A percentile compares a stretch with the other conserved stretches of the same genome.
These are phyloP conservation scores for Aurelia aurita DNA, from an alignment of 30 jellyfish, hydroid and myxozoan genomes.

Conservation along the genomic window DNA sequence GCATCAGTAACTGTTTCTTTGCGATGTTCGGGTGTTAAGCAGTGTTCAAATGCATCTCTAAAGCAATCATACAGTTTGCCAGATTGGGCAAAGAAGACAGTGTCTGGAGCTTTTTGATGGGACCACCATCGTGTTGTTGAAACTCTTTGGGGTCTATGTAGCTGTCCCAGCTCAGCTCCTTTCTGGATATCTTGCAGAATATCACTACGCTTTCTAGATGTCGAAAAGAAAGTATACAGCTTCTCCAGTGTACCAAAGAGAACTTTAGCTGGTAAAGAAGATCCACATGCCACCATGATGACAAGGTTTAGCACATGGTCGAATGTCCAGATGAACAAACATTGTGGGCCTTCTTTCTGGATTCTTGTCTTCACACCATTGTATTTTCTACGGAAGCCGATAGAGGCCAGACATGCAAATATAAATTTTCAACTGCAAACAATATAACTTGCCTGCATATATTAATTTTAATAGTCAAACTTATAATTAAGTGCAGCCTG, in stretches of 20 bases:
- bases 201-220: slow-evolving; percentile 54
- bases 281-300: slow-evolving; percentile 66
- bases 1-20: slow-evolving; percentile 49
- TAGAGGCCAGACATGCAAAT: too few species aligned
- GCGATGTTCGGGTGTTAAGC: slow-evolving; percentile 24
- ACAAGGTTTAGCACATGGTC: slow-evolving; percentile 62
- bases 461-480: too few species aligned
- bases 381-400: slow-evolving; percentile 34
- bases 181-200: slow-evolving; percentile 13
- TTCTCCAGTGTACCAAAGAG: too few species aligned
- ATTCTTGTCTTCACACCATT: slow-evolving; percentile 46
- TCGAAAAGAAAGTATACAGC: slow-evolving; percentile 28
- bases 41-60: slow-evolving; percentile 30
- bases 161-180: not conserved
- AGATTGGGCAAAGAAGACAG: slow-evolving; percentile 33
- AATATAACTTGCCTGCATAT: too few species aligned
- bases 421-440: too few species aligned
- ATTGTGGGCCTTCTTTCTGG: slow-evolving; percentile 65
- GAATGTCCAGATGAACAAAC: slow-evolving; percentile 57
- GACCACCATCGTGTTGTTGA: slow-evolving; percentile 33
- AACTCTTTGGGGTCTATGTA: slow-evolving; percentile 26
- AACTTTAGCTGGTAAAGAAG: slow-evolving; percentile 64
- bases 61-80: slow-evolving; percentile 49
- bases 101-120: too few species aligned
- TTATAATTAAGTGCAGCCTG: too few species aligned